Percentiles rank a stretch among this genome's conserved stretches.
Evolutionary conservation across 53 echinoderm and acorn worm genomes (phyloP).

Genomic region (Astropecten irregularis): DNA sequence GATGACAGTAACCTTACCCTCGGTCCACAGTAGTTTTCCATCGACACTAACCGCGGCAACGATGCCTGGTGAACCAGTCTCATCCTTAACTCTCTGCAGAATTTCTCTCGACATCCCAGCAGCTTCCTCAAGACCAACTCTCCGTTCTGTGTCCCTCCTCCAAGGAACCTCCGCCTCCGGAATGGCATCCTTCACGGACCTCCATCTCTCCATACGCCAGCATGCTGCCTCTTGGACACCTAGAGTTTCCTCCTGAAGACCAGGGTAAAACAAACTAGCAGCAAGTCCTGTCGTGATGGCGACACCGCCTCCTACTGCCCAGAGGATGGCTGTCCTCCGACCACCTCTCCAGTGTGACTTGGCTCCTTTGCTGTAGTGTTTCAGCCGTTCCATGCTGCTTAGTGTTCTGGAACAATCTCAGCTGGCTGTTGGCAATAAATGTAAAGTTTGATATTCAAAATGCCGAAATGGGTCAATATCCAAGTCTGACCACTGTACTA

Average conservation of each 20-base stretch:
- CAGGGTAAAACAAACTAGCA: not conserved
- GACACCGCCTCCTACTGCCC: not conserved
- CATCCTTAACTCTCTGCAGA: conserved; percentile 84
- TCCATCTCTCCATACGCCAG: not conserved
- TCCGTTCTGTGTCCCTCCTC: not conserved
- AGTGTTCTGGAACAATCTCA: too few species aligned
- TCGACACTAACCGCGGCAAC: conserved; percentile 85
- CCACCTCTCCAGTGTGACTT: not conserved
- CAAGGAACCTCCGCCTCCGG: not conserved
- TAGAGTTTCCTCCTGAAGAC: not conserved
- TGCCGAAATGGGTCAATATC: too few species aligned
- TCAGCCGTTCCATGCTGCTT: not conserved
- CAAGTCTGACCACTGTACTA: too few species aligned
- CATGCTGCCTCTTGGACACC: conserved; percentile 18
- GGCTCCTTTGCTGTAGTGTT: not conserved
- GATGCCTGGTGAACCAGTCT: conserved; percentile 83
- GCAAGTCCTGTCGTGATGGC: not conserved
- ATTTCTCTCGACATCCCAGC: conserved; percentile 63
- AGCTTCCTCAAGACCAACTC: conserved; percentile 27
- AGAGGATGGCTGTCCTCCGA: not conserved
- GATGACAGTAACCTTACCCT: too few species aligned
- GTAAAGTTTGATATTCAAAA: too few species aligned
- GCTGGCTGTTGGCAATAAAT: too few species aligned
- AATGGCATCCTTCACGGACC: not conserved
- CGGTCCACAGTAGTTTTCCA: conserved; percentile 83